Conservation (phyloP, 2,888 invertebrate genomes). For the Zele albiditarsus region DNA sequence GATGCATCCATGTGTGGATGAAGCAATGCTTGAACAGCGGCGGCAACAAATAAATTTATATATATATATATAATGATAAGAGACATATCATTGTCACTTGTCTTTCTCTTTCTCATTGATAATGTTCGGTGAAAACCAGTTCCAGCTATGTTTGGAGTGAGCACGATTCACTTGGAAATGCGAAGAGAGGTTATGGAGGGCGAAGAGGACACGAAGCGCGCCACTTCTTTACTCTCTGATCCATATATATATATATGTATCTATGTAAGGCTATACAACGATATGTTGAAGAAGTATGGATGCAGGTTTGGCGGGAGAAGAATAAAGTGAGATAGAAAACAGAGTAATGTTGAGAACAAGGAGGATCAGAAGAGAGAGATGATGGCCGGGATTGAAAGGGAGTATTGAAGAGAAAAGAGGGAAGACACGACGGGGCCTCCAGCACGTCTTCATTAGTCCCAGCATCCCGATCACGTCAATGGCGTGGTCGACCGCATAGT, state of each 20-base stretch:
- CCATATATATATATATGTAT: background rate
- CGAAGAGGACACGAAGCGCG: background rate
- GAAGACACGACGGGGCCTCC: conserved; percentile 51
- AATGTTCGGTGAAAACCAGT: conserved; percentile 48
- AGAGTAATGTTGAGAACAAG: background rate
- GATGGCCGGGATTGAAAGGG: conserved; percentile 44
- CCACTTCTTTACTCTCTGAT: background rate
- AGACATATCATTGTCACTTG: conserved; percentile 37
- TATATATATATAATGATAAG: conserved; percentile 2
- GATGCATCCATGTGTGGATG: too few species aligned
- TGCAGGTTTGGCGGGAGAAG: conserved; percentile 25
- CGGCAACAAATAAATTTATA: conserved; percentile 2
- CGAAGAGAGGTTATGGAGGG: background rate
- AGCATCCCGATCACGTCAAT: conserved; percentile 54
- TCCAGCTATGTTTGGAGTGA: conserved; percentile 50
- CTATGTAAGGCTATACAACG: background rate
- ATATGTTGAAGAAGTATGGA: conserved; percentile 34
- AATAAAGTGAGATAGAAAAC: conserved; percentile 11
- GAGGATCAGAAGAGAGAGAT: conserved; percentile 18
- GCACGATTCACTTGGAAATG: conserved; percentile 23
- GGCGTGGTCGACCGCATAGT: conserved; percentile 53
- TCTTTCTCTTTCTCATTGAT: background rate
- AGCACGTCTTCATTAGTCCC: conserved; percentile 60
- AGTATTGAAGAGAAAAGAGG: conserved; percentile 33
- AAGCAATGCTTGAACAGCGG: background rate